Percentiles rank a stretch among this genome's conserved stretches.
These are phyloP conservation scores for Hedya salicella DNA, from an alignment of 2,888 invertebrate species.

Conservation along the genomic window DNA sequence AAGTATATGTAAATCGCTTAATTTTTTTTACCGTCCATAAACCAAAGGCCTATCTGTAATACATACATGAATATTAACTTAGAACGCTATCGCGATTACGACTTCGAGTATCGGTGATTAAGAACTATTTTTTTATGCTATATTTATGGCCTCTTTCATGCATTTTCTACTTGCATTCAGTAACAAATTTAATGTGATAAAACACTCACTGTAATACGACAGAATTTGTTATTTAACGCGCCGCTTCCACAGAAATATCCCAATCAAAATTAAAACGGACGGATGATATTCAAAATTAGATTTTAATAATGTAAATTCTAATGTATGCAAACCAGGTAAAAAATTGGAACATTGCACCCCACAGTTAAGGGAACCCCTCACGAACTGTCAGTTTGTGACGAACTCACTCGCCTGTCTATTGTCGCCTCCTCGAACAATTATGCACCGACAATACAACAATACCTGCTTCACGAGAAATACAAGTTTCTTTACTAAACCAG, in stretches of 20 bases:
- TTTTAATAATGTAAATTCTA: constrained; percentile 43
- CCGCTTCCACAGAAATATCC: background rate
- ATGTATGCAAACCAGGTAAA: constrained; percentile 48
- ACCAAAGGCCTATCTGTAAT: no score
- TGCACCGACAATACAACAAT: constrained; percentile 71
- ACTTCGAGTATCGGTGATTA: no score
- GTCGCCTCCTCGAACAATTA: constrained; percentile 74
- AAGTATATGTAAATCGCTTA: no score
- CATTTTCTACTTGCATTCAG: no score
- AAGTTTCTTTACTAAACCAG: constrained; percentile 72
- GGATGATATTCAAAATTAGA: constrained; percentile 23
- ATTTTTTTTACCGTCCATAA: no score
- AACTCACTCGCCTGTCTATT: constrained; percentile 65
- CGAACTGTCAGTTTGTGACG: constrained; percentile 71
- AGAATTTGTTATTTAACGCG: no score
- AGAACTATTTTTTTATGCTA: no score
- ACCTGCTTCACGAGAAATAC: constrained; percentile 67
- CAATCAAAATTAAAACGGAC: constrained; percentile 11
- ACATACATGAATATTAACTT: no score
- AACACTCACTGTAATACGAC: no score
- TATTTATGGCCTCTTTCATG: no score
- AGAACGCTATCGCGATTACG: no score
- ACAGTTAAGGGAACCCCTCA: constrained; percentile 62
- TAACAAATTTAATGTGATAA: no score
- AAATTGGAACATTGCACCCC: constrained; percentile 59